phyloP scores from a whole-genome alignment of 2,888 invertebrate genomes.

The Pristionchus fissidentatus region DNA sequence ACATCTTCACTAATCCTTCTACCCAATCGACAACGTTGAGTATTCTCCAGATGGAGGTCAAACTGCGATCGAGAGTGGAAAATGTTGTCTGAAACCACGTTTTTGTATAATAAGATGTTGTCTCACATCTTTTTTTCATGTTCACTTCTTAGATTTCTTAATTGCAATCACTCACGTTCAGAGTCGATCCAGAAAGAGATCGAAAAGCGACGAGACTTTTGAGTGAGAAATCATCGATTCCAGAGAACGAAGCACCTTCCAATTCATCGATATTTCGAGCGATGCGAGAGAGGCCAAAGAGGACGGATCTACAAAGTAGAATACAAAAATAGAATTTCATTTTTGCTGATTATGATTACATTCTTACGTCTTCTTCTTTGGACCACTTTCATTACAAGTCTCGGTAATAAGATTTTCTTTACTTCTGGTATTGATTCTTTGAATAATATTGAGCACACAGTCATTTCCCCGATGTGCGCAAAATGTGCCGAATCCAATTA shows the following conservation, averaged over 20 bases:
- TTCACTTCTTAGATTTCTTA: too few relatives aligned
- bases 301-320: slow-evolving; percentile 57
- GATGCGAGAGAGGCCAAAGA: slow-evolving; percentile 57
- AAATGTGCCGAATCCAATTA: too few relatives aligned
- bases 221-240: slow-evolving; percentile 65
- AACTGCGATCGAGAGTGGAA: slow-evolving; percentile 11
- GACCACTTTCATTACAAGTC: too few relatives aligned
- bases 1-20: slow-evolving; percentile 61
- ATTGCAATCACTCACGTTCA: not conserved
- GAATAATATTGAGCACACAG: too few relatives aligned
- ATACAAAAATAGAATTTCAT: not conserved
- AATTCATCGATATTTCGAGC: slow-evolving; percentile 54
- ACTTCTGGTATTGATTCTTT: too few relatives aligned
- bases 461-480: too few relatives aligned
- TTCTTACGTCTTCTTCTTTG: too few relatives aligned
- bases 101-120: not conserved
- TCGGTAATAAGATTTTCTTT: too few relatives aligned
- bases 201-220: slow-evolving; percentile 70
- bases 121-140: too few relatives aligned
- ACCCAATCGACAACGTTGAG: slow-evolving; percentile 68
- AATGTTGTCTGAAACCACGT: not conserved
- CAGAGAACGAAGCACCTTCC: slow-evolving; percentile 54
- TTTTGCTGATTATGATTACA: too few relatives aligned
- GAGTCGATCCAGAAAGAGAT: slow-evolving; percentile 52
- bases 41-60: slow-evolving; percentile 62